Evolutionary conservation across 2,797 vertebrate species (phyloP).

Genomic region (Poecilia gillii): DNA sequence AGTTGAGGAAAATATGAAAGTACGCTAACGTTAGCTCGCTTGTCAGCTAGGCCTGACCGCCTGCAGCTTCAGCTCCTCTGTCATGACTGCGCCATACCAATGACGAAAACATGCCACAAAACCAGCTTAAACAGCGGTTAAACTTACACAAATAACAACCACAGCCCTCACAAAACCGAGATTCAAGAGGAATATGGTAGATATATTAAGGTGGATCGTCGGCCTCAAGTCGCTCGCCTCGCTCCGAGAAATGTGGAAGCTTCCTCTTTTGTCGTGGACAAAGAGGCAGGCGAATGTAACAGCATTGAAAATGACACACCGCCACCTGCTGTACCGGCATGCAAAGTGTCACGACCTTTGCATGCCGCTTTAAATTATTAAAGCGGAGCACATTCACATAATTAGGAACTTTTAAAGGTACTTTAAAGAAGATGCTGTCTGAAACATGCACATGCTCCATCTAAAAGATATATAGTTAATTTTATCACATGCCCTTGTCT

Average conservation of each 20-base stretch:
- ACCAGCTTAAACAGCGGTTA: neutral
- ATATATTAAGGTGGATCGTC: neutral
- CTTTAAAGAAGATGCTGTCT: too few relatives aligned
- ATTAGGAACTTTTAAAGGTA: too few relatives aligned
- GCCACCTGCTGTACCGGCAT: constrained; percentile 24
- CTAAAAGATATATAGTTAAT: too few relatives aligned
- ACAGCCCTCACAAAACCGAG: constrained; percentile 17
- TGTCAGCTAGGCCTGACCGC: constrained; percentile 25
- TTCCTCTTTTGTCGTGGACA: neutral
- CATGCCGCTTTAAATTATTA: too few relatives aligned
- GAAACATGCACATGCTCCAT: too few relatives aligned
- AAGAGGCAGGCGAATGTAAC: neutral
- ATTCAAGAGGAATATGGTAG: neutral
- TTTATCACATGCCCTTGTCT: too few relatives aligned
- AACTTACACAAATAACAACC: constrained; percentile 66
- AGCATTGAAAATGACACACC: rapidly evolving
- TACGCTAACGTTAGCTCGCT: constrained; percentile 15
- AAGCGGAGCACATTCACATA: too few relatives aligned
- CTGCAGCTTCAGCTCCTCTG: neutral
- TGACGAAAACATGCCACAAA: neutral
- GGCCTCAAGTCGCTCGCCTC: neutral
- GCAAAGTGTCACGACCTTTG: too few relatives aligned
- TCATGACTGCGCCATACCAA: neutral
- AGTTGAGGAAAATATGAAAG: neutral
- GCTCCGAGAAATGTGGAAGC: too few relatives aligned